Conservation (phyloP, 2,113 vertebrate genomes). For the Macroglossus sobrinus region DNA sequence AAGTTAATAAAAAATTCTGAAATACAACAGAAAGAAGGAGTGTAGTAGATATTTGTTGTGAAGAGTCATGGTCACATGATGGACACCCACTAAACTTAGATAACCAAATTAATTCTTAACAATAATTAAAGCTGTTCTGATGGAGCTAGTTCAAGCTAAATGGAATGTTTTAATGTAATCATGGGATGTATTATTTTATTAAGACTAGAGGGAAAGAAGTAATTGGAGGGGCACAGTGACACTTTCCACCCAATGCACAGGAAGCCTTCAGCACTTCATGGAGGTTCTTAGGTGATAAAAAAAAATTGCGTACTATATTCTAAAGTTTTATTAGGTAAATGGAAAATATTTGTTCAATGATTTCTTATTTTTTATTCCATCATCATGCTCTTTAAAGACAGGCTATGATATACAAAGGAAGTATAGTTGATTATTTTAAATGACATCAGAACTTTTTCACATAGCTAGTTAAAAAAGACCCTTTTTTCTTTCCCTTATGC, state of each 20-base stretch:
- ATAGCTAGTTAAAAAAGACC: neutral
- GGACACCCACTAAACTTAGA: neutral
- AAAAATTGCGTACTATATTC: neutral
- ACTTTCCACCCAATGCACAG: neutral
- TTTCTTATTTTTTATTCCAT: neutral
- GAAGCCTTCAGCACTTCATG: neutral
- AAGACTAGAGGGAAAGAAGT: conserved; percentile 14
- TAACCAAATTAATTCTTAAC: conserved; percentile 47
- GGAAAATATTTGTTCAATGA: neutral
- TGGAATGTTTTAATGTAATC: conserved; percentile 28
- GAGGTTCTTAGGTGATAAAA: neutral
- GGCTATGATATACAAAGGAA: neutral
- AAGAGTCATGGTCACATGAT: neutral
- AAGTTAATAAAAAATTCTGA: conserved; percentile 59
- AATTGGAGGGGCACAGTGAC: neutral
- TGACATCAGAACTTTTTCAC: neutral
- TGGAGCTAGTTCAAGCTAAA: conserved; percentile 28
- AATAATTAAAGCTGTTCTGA: conserved; percentile 37
- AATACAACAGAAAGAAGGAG: conserved; percentile 33
- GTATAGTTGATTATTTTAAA: neutral
- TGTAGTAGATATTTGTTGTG: neutral
- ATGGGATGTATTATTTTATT: conserved; percentile 17
- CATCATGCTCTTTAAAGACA: neutral
- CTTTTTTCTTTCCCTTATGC: neutral
- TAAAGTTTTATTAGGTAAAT: neutral